A percentile compares a stretch with the other conserved stretches of the same genome.
Evolutionary conservation across 2,888 invertebrate species (phyloP).

Genomic region (Brassicogethes aeneus): DNA sequence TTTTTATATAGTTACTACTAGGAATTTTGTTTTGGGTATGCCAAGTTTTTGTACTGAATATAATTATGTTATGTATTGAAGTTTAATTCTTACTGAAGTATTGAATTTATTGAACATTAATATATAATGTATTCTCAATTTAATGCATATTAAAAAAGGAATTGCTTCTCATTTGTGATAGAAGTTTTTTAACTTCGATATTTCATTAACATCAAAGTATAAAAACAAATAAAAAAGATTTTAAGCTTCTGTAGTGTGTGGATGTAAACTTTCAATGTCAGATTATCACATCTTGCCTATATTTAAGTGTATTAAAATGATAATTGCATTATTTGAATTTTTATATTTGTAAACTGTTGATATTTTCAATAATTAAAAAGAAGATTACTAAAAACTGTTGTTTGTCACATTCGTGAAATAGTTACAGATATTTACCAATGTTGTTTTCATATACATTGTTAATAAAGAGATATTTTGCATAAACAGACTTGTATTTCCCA

Average conservation of each 20-base stretch:
- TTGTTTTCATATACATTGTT: constrained; percentile 26
- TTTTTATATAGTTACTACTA: too few relatives aligned
- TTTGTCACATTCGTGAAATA: too few relatives aligned
- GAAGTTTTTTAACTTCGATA: constrained; percentile 13
- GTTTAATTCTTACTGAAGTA: background rate
- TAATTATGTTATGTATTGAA: too few relatives aligned
- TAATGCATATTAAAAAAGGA: constrained; percentile 7
- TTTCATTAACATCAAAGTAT: too few relatives aligned
- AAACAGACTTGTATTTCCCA: background rate
- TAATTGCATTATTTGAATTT: constrained; percentile 6
- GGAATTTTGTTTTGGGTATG: too few relatives aligned
- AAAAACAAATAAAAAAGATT: too few relatives aligned
- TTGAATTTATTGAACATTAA: too few relatives aligned
- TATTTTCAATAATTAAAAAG: constrained; percentile 8
- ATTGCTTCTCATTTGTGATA: constrained; percentile 18
- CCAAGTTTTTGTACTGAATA: too few relatives aligned
- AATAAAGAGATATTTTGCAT: constrained; percentile 7
- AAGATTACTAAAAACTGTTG: background rate
- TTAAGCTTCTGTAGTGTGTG: constrained; percentile 13
- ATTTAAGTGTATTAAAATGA: constrained; percentile 3
- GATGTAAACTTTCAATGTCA: constrained; percentile 10
- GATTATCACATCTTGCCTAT: constrained; percentile 12
- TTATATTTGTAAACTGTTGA: constrained; percentile 8
- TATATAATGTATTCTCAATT: background rate
- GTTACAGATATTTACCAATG: constrained; percentile 21